phyloP scores from a whole-genome alignment of 2,113 vertebrate species.

The Myocastor coypus region DNA sequence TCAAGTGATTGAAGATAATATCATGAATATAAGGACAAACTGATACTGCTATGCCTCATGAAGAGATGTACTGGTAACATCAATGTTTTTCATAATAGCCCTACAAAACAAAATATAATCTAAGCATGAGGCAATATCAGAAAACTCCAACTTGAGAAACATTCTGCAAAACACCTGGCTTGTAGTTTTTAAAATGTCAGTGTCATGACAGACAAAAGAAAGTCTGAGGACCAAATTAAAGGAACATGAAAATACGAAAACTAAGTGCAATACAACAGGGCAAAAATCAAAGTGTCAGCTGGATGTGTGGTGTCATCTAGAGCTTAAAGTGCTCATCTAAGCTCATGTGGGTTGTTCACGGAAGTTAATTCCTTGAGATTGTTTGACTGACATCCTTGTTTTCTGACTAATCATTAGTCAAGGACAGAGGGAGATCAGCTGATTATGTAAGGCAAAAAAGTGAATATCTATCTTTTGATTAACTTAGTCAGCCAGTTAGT shows the following conservation, averaged over 20 bases:
- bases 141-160: neutral
- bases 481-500: constrained; percentile 22
- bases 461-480: neutral
- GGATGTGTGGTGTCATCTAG: neutral
- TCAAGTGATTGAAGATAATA: neutral
- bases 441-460: neutral
- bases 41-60: neutral
- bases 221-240: constrained; percentile 4
- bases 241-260: neutral
- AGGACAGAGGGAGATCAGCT: neutral
- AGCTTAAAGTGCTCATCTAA: neutral
- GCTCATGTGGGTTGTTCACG: neutral
- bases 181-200: neutral
- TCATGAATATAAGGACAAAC: neutral
- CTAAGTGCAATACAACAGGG: neutral
- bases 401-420: neutral
- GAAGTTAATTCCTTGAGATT: neutral
- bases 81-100: neutral
- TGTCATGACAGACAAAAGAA: neutral
- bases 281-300: neutral
- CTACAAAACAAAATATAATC: neutral
- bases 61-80: neutral
- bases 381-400: neutral
- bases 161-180: neutral
- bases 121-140: neutral